A percentile compares a stretch with the other conserved stretches of the same genome.
Conservation (phyloP, 2,888 invertebrate genomes). For the Polydesmus complanatus region DNA sequence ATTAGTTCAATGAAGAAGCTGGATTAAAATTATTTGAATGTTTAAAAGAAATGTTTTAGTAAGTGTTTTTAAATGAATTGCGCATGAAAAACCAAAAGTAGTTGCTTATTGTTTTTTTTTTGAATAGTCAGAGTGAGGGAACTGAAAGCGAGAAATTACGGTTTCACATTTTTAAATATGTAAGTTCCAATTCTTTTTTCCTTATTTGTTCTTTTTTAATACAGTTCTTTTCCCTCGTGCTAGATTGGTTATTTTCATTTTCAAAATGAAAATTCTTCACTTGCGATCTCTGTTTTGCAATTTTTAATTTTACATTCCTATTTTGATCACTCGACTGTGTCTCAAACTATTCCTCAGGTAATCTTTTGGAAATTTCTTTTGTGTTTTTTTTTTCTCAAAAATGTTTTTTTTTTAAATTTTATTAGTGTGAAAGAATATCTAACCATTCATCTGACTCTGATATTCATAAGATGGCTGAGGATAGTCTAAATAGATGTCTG, state of each 20-base stretch:
- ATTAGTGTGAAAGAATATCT: background rate
- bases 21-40: background rate
- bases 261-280: too few species aligned
- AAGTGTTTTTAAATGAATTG: background rate
- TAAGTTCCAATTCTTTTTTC: background rate
- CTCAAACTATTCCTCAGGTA: background rate
- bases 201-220: background rate
- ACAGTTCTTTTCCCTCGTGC: background rate
- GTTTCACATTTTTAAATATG: background rate
- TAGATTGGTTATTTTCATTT: background rate
- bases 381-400: too few species aligned
- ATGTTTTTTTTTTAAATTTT: too few species aligned
- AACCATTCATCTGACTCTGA: background rate
- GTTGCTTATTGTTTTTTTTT: background rate
- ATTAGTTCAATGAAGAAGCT: background rate
- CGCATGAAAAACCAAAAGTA: background rate
- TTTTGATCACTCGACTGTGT: background rate
- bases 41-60: background rate
- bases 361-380: too few species aligned
- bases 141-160: background rate
- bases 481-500: background rate
- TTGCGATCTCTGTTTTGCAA: background rate
- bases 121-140: background rate
- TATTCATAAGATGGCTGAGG: background rate
- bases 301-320: background rate